Conservation (phyloP, 2,888 invertebrate genomes). For the Drosophila meridionalis region DNA sequence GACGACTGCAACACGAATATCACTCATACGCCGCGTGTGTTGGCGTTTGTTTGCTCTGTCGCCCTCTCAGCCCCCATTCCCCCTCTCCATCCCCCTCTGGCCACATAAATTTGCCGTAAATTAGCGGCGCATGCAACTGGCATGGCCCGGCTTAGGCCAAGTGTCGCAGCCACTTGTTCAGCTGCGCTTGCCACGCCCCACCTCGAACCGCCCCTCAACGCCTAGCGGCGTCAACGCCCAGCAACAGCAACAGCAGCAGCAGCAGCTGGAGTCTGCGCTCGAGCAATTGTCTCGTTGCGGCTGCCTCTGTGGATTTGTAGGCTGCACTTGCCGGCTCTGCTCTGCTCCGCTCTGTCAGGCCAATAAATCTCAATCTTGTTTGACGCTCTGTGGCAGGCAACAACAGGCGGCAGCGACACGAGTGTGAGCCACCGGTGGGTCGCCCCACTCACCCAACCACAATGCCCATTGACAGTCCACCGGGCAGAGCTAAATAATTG, state of each 20-base stretch:
- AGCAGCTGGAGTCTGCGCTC: conserved; percentile 35
- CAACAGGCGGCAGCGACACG: conserved; percentile 63
- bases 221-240: conserved; percentile 61
- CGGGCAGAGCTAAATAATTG: conserved; percentile 45
- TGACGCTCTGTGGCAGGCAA: conserved; percentile 73
- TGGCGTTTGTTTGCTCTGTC: conserved; percentile 20
- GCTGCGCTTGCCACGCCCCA: conserved; percentile 64
- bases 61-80: neutral
- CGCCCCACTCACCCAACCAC: conserved; percentile 36
- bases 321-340: conserved; percentile 68
- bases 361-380: conserved; percentile 81
- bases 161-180: conserved; percentile 75
- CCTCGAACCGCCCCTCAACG: conserved; percentile 1
- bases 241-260: conserved; percentile 22
- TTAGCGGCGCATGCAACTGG: conserved; percentile 76
- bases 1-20: conserved; percentile 56
- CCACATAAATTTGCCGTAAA: conserved; percentile 79
- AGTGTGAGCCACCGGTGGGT: conserved; percentile 60
- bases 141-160: conserved; percentile 54
- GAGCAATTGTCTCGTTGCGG: conserved; percentile 51
- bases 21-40: conserved; percentile 74
- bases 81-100: conserved; percentile 27
- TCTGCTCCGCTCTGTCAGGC: conserved; percentile 60
- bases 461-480: conserved; percentile 48
- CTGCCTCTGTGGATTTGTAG: conserved; percentile 55